phyloP scores from a whole-genome alignment of 1,140 invertebrate genomes.

The Rhynchophorus ferrugineus region DNA sequence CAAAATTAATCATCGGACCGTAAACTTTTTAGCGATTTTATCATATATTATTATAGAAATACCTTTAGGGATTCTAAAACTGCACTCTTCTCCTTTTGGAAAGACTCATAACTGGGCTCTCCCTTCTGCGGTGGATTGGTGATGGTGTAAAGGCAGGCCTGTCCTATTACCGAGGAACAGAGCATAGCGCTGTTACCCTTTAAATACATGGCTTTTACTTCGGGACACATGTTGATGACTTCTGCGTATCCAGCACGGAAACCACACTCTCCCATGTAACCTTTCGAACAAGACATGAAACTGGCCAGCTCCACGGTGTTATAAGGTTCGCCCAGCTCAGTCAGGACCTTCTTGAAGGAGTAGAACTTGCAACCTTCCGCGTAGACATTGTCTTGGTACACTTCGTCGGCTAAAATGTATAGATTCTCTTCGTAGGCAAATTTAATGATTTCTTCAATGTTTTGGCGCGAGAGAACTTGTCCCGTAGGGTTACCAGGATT shows the following conservation, averaged over 20 bases:
- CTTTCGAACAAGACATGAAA: slow-evolving; percentile 96
- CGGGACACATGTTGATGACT: slow-evolving; percentile 77
- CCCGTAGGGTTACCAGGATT: slow-evolving; percentile 99
- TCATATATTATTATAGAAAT: too few relatives aligned
- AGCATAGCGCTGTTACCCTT: slow-evolving; percentile 94
- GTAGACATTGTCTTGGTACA: slow-evolving; percentile 95
- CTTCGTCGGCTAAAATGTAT: slow-evolving; percentile 93
- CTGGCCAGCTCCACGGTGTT: slow-evolving; percentile 80
- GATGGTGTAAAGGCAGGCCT: slow-evolving; percentile 65
- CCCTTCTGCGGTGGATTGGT: slow-evolving; percentile 74
- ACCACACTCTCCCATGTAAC: slow-evolving; percentile 83
- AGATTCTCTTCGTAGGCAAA: slow-evolving; percentile 85
- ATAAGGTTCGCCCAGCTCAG: slow-evolving; percentile 85
- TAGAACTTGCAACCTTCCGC: slow-evolving; percentile 78
- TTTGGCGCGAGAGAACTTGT: slow-evolving; percentile 75
- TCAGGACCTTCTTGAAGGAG: slow-evolving; percentile 90
- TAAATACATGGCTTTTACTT: slow-evolving; percentile 76
- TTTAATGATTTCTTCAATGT: slow-evolving; percentile 88
- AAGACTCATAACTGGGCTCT: slow-evolving; percentile 76
- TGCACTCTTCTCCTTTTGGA: slow-evolving; percentile 65
- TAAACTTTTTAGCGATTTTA: too few relatives aligned
- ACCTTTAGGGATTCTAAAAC: slow-evolving; percentile 73
- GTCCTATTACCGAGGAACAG: slow-evolving; percentile 87
- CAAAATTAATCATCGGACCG: too few relatives aligned
- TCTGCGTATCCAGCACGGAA: slow-evolving; percentile 91